These are phyloP conservation scores for Vimba vimba DNA, from an alignment of 2,113 vertebrate genomes.

Conservation along the genomic window DNA sequence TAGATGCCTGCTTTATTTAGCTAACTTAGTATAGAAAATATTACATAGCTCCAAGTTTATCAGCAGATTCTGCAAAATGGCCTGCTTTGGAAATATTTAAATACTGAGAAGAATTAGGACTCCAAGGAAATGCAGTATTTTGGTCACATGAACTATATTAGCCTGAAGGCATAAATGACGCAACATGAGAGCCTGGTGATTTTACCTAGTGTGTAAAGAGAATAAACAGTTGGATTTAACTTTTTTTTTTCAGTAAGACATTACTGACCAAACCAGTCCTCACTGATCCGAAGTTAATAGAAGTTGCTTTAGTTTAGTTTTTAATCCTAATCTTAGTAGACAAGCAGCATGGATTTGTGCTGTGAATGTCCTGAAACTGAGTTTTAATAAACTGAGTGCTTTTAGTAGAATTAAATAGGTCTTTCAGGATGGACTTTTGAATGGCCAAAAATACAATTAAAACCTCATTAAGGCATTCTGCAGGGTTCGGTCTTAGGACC, in stretches of 20 bases:
- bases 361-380: background rate
- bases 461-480: background rate
- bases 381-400: background rate
- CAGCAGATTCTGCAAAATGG: conserved; percentile 22
- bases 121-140: conserved; percentile 54
- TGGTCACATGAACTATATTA: conserved; percentile 51
- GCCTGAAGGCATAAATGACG: background rate
- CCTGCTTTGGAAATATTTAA: conserved; percentile 25
- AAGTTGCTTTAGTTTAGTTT: background rate
- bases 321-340: background rate
- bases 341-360: background rate
- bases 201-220: conserved; percentile 14
- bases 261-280: background rate
- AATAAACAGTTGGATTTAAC: background rate
- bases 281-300: background rate
- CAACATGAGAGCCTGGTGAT: conserved; percentile 11
- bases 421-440: background rate
- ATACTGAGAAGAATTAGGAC: conserved; percentile 40
- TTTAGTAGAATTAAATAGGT: background rate
- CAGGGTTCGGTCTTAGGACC: background rate
- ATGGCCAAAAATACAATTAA: background rate
- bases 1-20: conserved; percentile 46
- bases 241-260: background rate
- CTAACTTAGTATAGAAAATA: background rate
- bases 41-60: background rate